Percentiles rank a stretch among this genome's conserved stretches.
Conservation (phyloP, 2,113 vertebrate genomes). For the Antigone vipio region DNA sequence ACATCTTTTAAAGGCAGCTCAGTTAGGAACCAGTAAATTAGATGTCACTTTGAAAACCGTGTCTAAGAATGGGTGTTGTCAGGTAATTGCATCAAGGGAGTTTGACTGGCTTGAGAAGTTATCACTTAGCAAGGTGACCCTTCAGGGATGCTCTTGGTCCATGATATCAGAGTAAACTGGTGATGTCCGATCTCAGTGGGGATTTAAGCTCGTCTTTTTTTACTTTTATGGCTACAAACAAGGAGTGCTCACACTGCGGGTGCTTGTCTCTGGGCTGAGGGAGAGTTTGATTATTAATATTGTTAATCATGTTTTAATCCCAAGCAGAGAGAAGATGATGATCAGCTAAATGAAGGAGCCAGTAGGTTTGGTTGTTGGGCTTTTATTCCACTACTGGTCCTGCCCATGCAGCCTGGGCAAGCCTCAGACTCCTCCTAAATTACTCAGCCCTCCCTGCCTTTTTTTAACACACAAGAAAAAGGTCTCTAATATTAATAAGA, state of each 20-base stretch:
- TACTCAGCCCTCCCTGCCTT: rapidly evolving
- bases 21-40: not conserved
- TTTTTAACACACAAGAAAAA: too few species aligned
- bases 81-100: not conserved
- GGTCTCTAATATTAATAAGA: not conserved
- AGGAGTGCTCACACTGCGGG: rapidly evolving
- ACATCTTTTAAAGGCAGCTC: not conserved
- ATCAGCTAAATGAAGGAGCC: not conserved
- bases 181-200: not conserved
- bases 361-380: not conserved
- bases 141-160: not conserved
- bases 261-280: not conserved
- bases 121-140: not conserved
- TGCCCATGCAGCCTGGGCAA: not conserved
- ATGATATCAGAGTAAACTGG: not conserved
- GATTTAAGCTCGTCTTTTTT: not conserved
- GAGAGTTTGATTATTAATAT: not conserved
- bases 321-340: not conserved
- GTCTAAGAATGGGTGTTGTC: not conserved
- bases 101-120: not conserved
- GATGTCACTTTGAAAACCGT: rapidly evolving
- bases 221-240: not conserved
- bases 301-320: not conserved
- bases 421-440: not conserved
- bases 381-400: not conserved